Evolutionary conservation across 2,113 vertebrate species (phyloP), one percentile per base, ranked within the genome.

Genomic region (Aix galericulata): DNA sequence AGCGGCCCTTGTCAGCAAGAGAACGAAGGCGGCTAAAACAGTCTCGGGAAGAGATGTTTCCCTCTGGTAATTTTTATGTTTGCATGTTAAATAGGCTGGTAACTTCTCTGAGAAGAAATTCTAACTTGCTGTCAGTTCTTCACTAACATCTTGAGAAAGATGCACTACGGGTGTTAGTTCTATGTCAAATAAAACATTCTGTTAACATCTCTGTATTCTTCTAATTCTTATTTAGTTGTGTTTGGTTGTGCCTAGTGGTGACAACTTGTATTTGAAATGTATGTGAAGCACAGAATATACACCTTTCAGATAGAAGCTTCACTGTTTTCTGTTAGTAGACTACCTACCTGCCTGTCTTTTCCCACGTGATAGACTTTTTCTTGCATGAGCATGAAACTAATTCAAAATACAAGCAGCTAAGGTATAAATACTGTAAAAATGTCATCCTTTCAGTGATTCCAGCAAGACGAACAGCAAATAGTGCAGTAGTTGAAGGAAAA

Each of bases 11-110:
- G 86, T 98, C 99, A 73, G 99, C 99, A 32, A 98, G 99, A 97
- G 99, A 99, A 94, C 98, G 99, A 56, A 98, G 99, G 89, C 96
- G 99, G 91, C 98, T 99, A 84, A 99, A 99, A 92, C 99, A 99
- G 86, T 99, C 98, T 38, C 98, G 95, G 87, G 99, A 99, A 81
- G 98, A 97, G 44, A 66, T 90, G 81, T 84, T 91, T 87, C 97
- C 98, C 46, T 95, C 97, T 98, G 98, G 98, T 99, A 98, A 95
- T 44, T 20, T 40, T 82, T 64, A 59, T 67, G 17, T 86, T 87
- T 93, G 66, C 29, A 32, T 64, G 29, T 44, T 88, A 29, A 36
- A 1, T 48, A 76, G 69, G 26, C 36, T 36, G 29, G 17, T 58
- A 46, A 34, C 64, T 90, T 72, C 36, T 84, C 46, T 11, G 13